These are phyloP conservation scores for Hexactinellida sp. DNA, from an alignment of 37 sponge, comb jelly and placozoan species.

Conservation along the genomic window DNA sequence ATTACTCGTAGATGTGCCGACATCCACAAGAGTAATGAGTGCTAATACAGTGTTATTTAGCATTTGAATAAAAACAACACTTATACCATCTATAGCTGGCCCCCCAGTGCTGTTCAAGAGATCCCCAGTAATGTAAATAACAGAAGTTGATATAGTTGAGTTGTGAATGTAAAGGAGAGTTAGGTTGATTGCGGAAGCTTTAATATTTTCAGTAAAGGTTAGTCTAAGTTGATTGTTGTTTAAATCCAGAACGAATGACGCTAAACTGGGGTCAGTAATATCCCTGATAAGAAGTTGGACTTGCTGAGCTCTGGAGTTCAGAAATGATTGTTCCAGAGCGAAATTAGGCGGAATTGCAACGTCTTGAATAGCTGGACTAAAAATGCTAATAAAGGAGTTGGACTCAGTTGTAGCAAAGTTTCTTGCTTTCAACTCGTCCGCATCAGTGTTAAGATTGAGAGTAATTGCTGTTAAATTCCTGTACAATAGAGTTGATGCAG, in stretches of 20 bases:
- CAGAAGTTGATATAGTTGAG: not conserved
- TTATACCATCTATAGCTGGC: not conserved
- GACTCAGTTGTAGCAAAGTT: not conserved
- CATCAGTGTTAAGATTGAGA: not conserved
- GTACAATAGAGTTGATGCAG: not conserved
- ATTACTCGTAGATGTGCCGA: conserved; percentile 5
- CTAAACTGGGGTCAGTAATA: conserved; percentile 34
- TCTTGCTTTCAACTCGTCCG: not conserved
- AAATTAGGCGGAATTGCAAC: not conserved
- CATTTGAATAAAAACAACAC: not conserved
- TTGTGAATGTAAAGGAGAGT: conserved; percentile 33
- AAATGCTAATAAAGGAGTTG: not conserved
- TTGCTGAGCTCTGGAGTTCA: conserved; percentile 41
- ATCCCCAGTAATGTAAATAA: not conserved
- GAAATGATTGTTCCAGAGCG: not conserved
- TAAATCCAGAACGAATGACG: conserved; percentile 44
- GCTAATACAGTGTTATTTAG: not conserved
- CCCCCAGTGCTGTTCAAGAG: not conserved
- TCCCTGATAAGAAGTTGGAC: conserved; percentile 29
- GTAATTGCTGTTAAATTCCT: not conserved
- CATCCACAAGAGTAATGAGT: not conserved
- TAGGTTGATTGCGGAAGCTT: conserved; percentile 43
- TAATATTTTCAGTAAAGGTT: conserved; percentile 47
- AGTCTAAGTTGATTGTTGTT: conserved; percentile 43
- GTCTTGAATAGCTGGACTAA: conserved; percentile 6